These are phyloP conservation scores for Geococcyx californianus DNA, from an alignment of 2,113 vertebrate species.

Conservation along the genomic window DNA sequence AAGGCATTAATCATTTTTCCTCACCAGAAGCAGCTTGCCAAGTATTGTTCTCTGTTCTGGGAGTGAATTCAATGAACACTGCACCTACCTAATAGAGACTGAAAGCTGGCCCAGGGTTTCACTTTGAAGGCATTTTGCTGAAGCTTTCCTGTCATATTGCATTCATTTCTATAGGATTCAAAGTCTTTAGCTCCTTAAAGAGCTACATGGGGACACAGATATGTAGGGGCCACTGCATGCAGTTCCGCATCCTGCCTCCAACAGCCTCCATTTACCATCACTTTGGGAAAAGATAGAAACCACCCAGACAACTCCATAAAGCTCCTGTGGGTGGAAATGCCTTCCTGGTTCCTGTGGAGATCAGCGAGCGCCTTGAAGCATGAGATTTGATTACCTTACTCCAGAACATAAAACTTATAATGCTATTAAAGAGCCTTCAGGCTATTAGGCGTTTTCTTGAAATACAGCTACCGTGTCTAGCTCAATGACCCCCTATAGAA, in stretches of 20 bases:
- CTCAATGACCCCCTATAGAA: neutral
- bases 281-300: neutral
- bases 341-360: slow-evolving; percentile 38
- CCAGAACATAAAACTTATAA: slow-evolving; percentile 31
- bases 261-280: neutral
- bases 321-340: neutral
- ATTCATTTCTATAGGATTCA: slow-evolving; percentile 29
- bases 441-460: slow-evolving; percentile 23
- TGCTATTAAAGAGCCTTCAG: slow-evolving; percentile 19
- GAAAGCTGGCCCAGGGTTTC: slow-evolving; percentile 15
- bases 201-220: neutral
- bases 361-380: neutral
- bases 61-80: neutral
- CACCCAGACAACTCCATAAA: neutral
- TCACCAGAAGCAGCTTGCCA: slow-evolving; percentile 4
- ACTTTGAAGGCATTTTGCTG: slow-evolving; percentile 31
- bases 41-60: slow-evolving; percentile 39
- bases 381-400: slow-evolving; percentile 37
- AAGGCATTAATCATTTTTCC: slow-evolving; percentile 22
- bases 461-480: neutral
- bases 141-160: slow-evolving; percentile 29
- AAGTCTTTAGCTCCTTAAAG: slow-evolving; percentile 4
- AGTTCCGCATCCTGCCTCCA: neutral
- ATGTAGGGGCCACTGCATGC: neutral
- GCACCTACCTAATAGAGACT: slow-evolving; percentile 34